Base-by-base conservation (phyloP, 1,140 invertebrate genomes). In the Caerostris darwini region DNA sequence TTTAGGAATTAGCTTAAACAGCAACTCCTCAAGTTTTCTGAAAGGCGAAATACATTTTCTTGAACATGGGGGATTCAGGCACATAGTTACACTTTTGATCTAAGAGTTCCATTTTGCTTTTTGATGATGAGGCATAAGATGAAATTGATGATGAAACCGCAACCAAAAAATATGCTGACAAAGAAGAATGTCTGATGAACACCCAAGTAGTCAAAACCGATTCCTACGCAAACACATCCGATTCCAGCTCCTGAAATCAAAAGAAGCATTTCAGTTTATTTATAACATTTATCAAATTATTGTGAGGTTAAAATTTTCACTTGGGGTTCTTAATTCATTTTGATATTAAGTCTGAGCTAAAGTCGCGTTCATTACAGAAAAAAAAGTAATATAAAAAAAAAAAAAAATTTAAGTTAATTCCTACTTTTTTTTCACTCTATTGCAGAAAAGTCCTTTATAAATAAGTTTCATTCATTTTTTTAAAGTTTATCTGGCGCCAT, bases 141-240 rank as follows among this genome's bases (percentile, higher is more conserved):
- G 7, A 83, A 17, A 10, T 54, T 83, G 6, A 58, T 7, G 8
- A n/a, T 12, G n/a, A 58, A 17, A n/a, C 53, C 81, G 58, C 81
- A 92, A 5, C 58, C 90, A 19, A 14, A n/a, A 57, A 58, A 85
- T 0, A 67, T 14, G 14, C 90, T 92, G 0, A 58, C 54, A 10
- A 56, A 50, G n/a, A 92, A 92, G 14, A 92, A 92, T 64, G 90
- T 92, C 8, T 64, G 57, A 8, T 67, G 82, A 14, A 19, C n/a
- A 6, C 90, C 90, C 3, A 85, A 61, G 2, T n/a, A 34, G n/a
- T 92, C 90, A 8, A 92, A 67, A 3, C 90, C 82, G 12, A 92
- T 54, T 14, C 90, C 90, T 12, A 56, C 90, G 7, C 85, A 54
- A 56, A 83, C 90, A 53, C 90, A 92, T 7, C 90, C 90, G 2